Evolutionary conservation across 2,888 invertebrate species (phyloP), one percentile per base, ranked within the genome.

Genomic region (Drosophila affinis): DNA sequence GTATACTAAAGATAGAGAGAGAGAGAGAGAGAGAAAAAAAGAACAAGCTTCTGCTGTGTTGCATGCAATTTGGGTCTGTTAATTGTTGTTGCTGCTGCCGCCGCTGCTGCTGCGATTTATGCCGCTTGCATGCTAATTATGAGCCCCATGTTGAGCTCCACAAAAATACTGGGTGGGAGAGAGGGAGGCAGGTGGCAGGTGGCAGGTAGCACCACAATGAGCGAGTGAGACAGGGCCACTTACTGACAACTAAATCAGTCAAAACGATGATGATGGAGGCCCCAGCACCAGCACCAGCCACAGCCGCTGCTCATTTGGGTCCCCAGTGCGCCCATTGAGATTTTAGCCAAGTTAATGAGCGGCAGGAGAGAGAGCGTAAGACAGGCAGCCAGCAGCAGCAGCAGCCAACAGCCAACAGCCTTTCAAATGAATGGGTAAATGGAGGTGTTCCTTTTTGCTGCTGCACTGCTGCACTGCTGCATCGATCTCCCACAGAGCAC

Each of bases 91-190:
- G 67, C 58, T 64, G 44, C 34, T 34, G 34, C 34, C 12, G 54
- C 60, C 44, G 60, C 10, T 46, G 57, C 32, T 56, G 62, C 49
- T 59, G 84, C 86, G 83, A 81, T 85, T 87, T 87, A 83, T 87
- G 85, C 87, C 87, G 82, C 73, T 82, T 86, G 87, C 81, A 85
- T 86, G 86, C 87, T 86, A 85, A 85, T 86, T 83, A 85, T 85
- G 77, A 76, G 62, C 39, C 39, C 14, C 39, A 39, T 39, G 39
- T 39, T 39, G 39, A 39, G 39, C 39, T n/a, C 14, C 39, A n/a
- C 39, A 39, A 39, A 39, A 39, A 39, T 39, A n/a, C 59, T 12
- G n/a, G 17, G 10, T 10, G 49, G n/a, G 9, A 6, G 32, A 27
- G n/a, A 39, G 24, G 54, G 10, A 45, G 32, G 45, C 68, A 69